A percentile compares a stretch with the other conserved stretches of the same genome.
Evolutionary conservation across 2,113 vertebrate species (phyloP).

Genomic region (Hyla sarda): DNA sequence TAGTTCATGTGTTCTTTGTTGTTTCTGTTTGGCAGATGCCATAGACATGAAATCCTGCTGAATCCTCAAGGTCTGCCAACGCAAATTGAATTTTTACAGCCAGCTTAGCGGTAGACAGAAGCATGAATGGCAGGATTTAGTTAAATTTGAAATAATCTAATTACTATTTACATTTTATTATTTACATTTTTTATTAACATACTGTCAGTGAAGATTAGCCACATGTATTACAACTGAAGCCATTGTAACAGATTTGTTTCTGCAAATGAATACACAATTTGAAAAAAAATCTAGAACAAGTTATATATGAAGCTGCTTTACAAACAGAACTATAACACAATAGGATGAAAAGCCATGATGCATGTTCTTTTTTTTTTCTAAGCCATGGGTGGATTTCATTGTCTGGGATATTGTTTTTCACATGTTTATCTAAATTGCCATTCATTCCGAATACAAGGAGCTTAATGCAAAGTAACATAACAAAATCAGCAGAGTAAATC

Average conservation of each 20-base stretch:
- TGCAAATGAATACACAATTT: neutral
- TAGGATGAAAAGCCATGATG: neutral
- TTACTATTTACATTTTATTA: too few relatives aligned
- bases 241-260: neutral
- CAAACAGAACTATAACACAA: neutral
- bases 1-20: too few relatives aligned
- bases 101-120: too few relatives aligned
- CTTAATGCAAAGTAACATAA: constrained; percentile 33
- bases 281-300: neutral
- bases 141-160: neutral
- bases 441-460: neutral
- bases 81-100: too few relatives aligned
- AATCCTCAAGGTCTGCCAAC: too few relatives aligned
- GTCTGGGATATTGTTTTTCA: constrained; percentile 26
- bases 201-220: neutral
- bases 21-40: too few relatives aligned
- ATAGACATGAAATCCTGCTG: too few relatives aligned
- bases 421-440: constrained; percentile 36
- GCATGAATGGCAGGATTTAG: too few relatives aligned
- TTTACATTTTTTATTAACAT: neutral
- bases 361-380: neutral
- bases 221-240: neutral
- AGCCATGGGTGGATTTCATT: neutral
- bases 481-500: constrained; percentile 25
- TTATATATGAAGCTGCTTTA: too few relatives aligned